Evolutionary conservation across 2,797 vertebrate genomes (phyloP).

Genomic region (Arctocebus calabarensis): DNA sequence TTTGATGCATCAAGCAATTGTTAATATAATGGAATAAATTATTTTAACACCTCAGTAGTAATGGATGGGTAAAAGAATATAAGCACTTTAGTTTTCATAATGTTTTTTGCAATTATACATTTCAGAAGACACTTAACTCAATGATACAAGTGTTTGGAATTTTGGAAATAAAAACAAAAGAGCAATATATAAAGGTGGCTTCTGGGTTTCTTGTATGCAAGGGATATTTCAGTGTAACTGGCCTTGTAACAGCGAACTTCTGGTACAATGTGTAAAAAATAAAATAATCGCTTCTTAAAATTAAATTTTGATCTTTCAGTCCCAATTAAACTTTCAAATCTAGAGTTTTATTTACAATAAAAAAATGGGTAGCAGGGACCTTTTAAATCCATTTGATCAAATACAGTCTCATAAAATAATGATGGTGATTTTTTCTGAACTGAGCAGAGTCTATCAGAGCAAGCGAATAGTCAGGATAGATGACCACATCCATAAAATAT

Average conservation of each 20-base stretch:
- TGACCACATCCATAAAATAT: slow-evolving; percentile 65
- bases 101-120: slow-evolving; percentile 88
- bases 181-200: slow-evolving; percentile 48
- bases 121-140: slow-evolving; percentile 85
- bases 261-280: neutral
- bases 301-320: slow-evolving; percentile 5
- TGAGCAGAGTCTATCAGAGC: slow-evolving; percentile 45
- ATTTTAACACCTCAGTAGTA: slow-evolving; percentile 89
- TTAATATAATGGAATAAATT: slow-evolving; percentile 90
- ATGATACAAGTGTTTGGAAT: slow-evolving; percentile 71
- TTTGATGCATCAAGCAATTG: slow-evolving; percentile 88
- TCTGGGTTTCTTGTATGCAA: neutral
- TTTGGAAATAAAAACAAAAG: slow-evolving; percentile 78
- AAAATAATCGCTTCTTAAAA: slow-evolving; percentile 8
- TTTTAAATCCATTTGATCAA: slow-evolving; percentile 38
- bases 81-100: slow-evolving; percentile 88
- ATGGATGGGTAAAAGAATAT: slow-evolving; percentile 87
- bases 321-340: slow-evolving; percentile 43
- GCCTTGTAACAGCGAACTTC: neutral
- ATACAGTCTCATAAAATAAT: slow-evolving; percentile 13
- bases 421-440: slow-evolving; percentile 42
- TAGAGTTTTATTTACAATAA: slow-evolving; percentile 22
- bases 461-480: slow-evolving; percentile 51
- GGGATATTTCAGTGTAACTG: neutral
- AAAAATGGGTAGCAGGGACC: neutral